Evolutionary conservation across 2,888 invertebrate genomes (phyloP).

Genomic region (Parascotia fuliginaria): DNA sequence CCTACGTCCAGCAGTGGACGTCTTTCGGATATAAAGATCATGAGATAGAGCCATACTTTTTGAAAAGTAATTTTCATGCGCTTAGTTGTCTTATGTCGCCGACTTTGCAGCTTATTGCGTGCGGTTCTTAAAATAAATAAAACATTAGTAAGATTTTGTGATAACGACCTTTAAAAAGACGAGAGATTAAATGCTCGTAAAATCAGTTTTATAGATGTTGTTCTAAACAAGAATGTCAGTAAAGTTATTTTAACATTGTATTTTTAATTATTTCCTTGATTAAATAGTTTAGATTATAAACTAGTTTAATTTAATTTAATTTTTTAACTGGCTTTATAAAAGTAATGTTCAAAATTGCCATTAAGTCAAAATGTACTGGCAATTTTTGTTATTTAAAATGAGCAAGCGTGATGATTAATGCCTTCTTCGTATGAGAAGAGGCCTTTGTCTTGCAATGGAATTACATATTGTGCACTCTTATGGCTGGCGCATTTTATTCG

Average conservation of each 20-base stretch:
- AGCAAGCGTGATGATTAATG: too few species aligned
- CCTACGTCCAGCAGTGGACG: too few species aligned
- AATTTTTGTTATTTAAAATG: too few species aligned
- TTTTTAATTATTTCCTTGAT: slow-evolving; percentile 2
- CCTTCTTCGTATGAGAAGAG: too few species aligned
- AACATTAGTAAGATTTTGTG: slow-evolving; percentile 36
- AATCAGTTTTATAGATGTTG: slow-evolving; percentile 38
- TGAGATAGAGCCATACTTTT: too few species aligned
- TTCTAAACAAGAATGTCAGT: slow-evolving; percentile 27
- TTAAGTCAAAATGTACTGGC: too few species aligned
- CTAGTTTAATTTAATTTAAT: neutral
- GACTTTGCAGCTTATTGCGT: neutral
- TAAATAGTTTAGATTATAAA: neutral
- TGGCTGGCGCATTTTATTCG: too few species aligned
- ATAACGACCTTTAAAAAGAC: slow-evolving; percentile 44
- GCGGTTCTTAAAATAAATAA: slow-evolving; percentile 12
- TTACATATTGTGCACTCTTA: too few species aligned
- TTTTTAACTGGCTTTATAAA: neutral
- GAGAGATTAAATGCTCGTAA: slow-evolving; percentile 41
- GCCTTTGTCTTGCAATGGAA: too few species aligned
- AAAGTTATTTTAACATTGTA: slow-evolving; percentile 15
- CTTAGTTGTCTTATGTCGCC: neutral
- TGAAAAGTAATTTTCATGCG: neutral
- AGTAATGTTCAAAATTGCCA: too few species aligned
- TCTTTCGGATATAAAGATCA: too few species aligned